Base-by-base conservation (phyloP, 2,888 invertebrate genomes). In the Petrolisthes manimaculis region DNA sequence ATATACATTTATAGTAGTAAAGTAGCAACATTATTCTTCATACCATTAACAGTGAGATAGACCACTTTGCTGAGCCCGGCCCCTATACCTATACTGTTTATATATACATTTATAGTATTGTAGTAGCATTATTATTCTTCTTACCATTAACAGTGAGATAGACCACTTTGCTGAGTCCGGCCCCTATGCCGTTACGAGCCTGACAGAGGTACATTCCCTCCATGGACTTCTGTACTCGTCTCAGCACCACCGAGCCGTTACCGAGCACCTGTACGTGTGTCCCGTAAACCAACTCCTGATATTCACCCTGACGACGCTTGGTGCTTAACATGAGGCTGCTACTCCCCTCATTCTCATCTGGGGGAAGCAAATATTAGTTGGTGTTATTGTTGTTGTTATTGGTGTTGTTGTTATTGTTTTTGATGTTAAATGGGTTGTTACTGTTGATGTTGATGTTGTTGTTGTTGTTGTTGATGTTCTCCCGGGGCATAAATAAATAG, bases 161-260 rank as follows among this genome's bases (percentile, higher is more conserved):
- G 55, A 93, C 92, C 61, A 93, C 93, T 91, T 93, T 93, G 91
- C 93, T 93, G 88, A 93, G 92, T n/a, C 92, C 93, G 67, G 92
- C 92, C 14, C 93, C 93, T 24, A 93, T 92, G 5, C 92, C 92
- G 90, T 93, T 93, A 89, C 92, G 92, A 53, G 93, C 92, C 86
- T 93, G 93, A 91, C 93, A 93, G 85, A 93, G 91, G 91, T 93
- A 93, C 91, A 92, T 92, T 3, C 91, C 91, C 79, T 91, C 91
- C 85, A 86, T 93, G 51, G 90, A 91, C 87, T 92, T 92, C 86
- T 91, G 90, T 21, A 92, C 93, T 24, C 92, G 89, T 55, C 91
- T 91, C 79, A 93, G 93, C 74, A 92, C 91, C 84, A 93, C 92
- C 5, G 93, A 93, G 4, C 93, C 93, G 91, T 93, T 93, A 85